phyloP scores from a whole-genome alignment of 2,113 vertebrate genomes.

The Rhinopomastus cyanomelas region DNA sequence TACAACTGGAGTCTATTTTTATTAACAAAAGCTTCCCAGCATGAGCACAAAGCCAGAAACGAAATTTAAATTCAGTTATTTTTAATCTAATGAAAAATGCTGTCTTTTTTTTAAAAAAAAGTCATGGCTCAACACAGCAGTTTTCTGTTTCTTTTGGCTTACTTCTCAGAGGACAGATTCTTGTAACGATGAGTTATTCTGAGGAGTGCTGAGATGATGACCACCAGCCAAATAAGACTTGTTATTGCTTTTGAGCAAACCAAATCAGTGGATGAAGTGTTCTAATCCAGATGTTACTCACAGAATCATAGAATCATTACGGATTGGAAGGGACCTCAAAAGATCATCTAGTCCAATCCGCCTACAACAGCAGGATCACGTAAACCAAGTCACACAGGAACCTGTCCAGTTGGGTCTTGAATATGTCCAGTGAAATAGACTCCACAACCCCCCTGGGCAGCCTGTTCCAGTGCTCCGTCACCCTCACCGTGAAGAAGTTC shows the following conservation, averaged over 20 bases:
- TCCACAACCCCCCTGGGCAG: no score
- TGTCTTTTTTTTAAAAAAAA: background rate
- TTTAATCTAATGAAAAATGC: background rate
- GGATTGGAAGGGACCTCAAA: no score
- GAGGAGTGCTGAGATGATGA: background rate
- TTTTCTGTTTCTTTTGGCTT: background rate
- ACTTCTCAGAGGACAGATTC: background rate
- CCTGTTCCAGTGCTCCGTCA: no score
- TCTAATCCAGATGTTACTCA: background rate
- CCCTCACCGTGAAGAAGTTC: no score
- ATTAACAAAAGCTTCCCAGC: conserved; percentile 3
- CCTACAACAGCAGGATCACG: no score
- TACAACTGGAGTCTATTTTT: conserved; percentile 9
- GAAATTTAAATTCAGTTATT: background rate
- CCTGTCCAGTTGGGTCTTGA: no score
- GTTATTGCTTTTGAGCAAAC: background rate
- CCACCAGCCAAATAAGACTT: background rate
- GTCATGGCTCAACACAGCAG: background rate
- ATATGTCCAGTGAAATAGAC: no score
- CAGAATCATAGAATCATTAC: no score
- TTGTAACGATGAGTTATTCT: background rate
- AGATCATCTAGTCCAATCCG: no score
- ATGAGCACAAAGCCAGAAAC: background rate
- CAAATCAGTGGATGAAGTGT: fast-evolving
- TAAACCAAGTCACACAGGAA: no score